Evolutionary conservation across 2,888 invertebrate species (phyloP), one percentile per base, ranked within the genome.

Genomic region (Hypolimnas misippus): DNA sequence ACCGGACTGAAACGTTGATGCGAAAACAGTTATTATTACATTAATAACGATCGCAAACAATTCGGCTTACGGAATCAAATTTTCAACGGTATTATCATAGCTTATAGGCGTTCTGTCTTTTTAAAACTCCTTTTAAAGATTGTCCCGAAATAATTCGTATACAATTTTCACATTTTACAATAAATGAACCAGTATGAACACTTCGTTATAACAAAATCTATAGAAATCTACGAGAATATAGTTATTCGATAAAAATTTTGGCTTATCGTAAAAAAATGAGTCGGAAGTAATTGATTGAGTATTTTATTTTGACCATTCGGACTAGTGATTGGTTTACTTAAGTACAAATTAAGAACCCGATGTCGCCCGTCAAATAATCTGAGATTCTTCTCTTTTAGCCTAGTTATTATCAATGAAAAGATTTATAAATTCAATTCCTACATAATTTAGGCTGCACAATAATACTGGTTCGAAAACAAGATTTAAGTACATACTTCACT

Each of bases 391-490:
- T 57, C 67, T 56, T 61, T 58, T 46, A 61, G 49, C 50, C 61
- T 65, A 65, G 21, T 50, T 57, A 61, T 38, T 4, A 35, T 12
- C 10, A 10, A 33, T 33, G 10, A 29, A 31, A 54, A 58, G 51
- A 57, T 57, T 50, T 42, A 51, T 19, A 52, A 33, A 57, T 50
- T 51, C 44, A 62, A 72, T 68, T 66, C 33, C 17, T 57, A 49
- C 51, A 55, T 49, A 49, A 49, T 42, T 59, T 55, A 52, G 51
- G 54, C 59, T 71, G 65, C 67, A 65, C 73, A 74, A 75, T 83
- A 83, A 84, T 83, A 83, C 83, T 84, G 82, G 73, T 76, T 76
- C 74, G 72, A 76, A 76, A 75, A 78, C 76, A 77, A 72, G 69
- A 76, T 77, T 79, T 81, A 82, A 82, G 77, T 81, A 83, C 78